Evolutionary conservation across 2,113 vertebrate species (phyloP).

Genomic region (Microtus richardsoni): DNA sequence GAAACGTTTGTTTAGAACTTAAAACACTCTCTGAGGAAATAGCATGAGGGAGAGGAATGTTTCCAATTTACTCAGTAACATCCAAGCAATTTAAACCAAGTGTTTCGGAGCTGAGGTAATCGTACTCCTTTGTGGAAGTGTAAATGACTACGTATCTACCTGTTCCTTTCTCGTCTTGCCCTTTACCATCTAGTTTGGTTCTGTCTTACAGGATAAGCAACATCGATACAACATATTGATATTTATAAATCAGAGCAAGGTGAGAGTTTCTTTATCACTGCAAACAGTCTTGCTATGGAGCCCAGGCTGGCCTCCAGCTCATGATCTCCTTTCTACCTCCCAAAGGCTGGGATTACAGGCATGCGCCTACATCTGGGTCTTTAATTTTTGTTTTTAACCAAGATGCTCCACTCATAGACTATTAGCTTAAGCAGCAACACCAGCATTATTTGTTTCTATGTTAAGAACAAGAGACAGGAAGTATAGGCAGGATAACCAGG

Average conservation of each 20-base stretch:
- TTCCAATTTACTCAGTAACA: constrained; percentile 26
- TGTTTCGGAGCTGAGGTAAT: neutral
- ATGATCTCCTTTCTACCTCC: neutral
- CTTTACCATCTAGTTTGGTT: neutral
- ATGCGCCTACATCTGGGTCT: too few relatives aligned
- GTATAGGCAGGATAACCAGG: too few relatives aligned
- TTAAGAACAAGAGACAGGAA: neutral
- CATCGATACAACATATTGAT: neutral
- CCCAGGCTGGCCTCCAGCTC: neutral
- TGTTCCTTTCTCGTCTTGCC: neutral
- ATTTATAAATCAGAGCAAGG: neutral
- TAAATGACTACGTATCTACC: neutral
- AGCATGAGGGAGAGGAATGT: neutral
- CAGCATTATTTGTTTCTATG: neutral
- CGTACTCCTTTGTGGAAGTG: neutral
- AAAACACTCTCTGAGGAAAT: constrained; percentile 28
- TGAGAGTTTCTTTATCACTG: neutral
- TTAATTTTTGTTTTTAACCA: neutral
- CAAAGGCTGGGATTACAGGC: neutral
- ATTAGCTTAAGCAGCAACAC: neutral
- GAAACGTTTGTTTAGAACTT: constrained; percentile 40
- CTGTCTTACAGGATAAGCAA: neutral
- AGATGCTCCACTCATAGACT: neutral
- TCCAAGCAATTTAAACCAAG: neutral
- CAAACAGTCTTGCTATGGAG: neutral